A percentile compares a stretch with the other conserved stretches of the same genome.
Conservation (phyloP, 2,888 invertebrate species). For the Galeopsomyia nigrocyanea region DNA sequence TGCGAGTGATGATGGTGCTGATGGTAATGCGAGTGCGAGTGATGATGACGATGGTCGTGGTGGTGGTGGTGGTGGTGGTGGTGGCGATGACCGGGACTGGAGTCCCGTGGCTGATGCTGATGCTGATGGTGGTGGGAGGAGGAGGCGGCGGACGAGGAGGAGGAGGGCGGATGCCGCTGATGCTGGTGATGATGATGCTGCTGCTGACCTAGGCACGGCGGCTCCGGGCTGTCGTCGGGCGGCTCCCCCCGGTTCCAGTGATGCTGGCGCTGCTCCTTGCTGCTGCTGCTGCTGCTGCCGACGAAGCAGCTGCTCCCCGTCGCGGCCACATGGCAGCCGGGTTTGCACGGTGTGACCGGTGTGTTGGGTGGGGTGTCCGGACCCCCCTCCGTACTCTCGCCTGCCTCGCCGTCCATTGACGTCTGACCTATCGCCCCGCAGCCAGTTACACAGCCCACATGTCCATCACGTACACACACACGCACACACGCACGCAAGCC, state of each 20-base stretch:
- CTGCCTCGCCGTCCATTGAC: conserved; percentile 66
- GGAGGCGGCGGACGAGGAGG: not conserved
- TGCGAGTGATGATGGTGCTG: conserved; percentile 64
- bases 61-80: conserved; percentile 69
- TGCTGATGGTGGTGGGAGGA: conserved; percentile 53
- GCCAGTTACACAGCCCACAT: conserved; percentile 64
- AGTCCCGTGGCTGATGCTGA: conserved; percentile 38
- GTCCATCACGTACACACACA: conserved; percentile 44
- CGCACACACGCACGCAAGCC: too few species aligned
- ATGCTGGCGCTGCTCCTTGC: conserved; percentile 57
- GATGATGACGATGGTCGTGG: conserved; percentile 58
- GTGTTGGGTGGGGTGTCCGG: conserved; percentile 68
- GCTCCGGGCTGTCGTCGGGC: conserved; percentile 54
- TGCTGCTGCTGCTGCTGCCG: too few species aligned
- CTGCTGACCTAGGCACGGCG: conserved; percentile 64
- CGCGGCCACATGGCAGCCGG: conserved; percentile 18
- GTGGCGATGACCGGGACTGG: conserved; percentile 44
- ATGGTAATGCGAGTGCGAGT: conserved; percentile 69
- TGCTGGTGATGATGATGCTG: conserved; percentile 69
- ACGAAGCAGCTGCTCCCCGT: not conserved
- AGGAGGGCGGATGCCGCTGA: conserved; percentile 69
- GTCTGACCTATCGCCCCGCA: conserved; percentile 68
- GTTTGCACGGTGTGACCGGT: conserved; percentile 66
- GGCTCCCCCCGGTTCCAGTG: conserved; percentile 60
- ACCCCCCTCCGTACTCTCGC: conserved; percentile 64